Base-by-base conservation (phyloP, 2,113 vertebrate species). In the Thymallus thymallus region DNA sequence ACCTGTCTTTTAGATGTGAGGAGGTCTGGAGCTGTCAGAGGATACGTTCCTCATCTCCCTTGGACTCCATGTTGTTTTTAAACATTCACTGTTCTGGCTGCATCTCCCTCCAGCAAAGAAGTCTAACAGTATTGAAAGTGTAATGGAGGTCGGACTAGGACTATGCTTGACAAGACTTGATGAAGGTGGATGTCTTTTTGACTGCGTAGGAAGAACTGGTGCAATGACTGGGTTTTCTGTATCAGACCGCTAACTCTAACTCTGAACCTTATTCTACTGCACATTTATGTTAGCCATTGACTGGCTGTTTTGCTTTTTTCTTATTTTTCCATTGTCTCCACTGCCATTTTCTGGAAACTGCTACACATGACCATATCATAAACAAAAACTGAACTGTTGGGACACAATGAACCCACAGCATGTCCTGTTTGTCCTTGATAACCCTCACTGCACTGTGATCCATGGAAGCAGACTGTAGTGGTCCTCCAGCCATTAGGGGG, bases 401-500 rank as follows among this genome's bases (percentile, higher is more conserved):
- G 13, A n/a, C 9, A 9, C 7, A 45, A 46, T 7, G 45, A 23
- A 26, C 22, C 51, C 48, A 35, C 7, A 70, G 35, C 0, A 9
- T 68, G 4, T 64, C 32, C 51, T 62, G 6, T 29, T 30, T 18
- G 10, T 65, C 64, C 7, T 30, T 3, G 16, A 3, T 30, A 16
- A 5, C 18, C 35, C 72, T 23, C 12, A 60, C 18, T 26, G 6
- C 35, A 41, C 35, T 41, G 35, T 41, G 35, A 41, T 41, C 35
- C 35, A 41, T 41, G 60, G 24, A n/a, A 6, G 0, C 24, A 65
- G 16, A 51, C 13, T 51, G 18, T 3, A 14, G 60, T 14, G 41
- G 60, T 71, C 18, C 60, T 10, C 56, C 74, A 22, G 45, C 81
- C 84, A 77, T 81, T 80, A 78, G 76, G 78, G 80, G 82, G 83